Base-by-base conservation (phyloP, 2,113 vertebrate genomes). In the Numida meleagris region DNA sequence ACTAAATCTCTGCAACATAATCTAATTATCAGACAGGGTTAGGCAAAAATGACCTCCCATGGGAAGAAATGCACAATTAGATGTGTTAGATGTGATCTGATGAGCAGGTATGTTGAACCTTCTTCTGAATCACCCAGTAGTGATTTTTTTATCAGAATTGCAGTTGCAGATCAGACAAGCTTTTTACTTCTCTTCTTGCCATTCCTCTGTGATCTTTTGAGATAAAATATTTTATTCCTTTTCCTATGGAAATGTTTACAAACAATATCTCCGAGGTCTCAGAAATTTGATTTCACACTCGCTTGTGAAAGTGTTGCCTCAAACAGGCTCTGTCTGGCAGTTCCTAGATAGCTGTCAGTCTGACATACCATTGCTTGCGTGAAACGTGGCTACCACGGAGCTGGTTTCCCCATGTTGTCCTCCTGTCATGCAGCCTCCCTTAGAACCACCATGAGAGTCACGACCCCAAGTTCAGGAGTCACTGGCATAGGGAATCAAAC, bases 1-100 rank as follows among this genome's bases (percentile, higher is more conserved):
- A 94, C 88, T 94, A 91, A 94, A 95, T 91, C 89, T 90, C 88
- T 94, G 83, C 91, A 93, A 90, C 94, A 95, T 94, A 95, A 96
- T 93, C 91, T 97, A 96, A 96, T 96, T 96, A 96, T 88, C 82
- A 97, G 96, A 20, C 93, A 90, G 73, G 95, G 94, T 97, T 95
- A 95, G 90, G 94, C 73, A 95, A 90, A 95, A 97, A 97, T 95
- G 93, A 95, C 94, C 94, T 97, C 95, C 94, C 90, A 48, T 75
- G 94, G 94, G 94, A 95, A 95, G 94, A 94, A 88, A 65, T 88
- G 91, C 91, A 95, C 95, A 96, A 95, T 95, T 97, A 95, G 57
- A 76, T 88, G 90, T 93, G 91, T 96, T 96, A 96, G 95, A 96
- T 96, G 86, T 76, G 78, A 95, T 87, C 62, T 96, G 95, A 95